Conservation (phyloP, 2,113 vertebrate genomes). For the Oncorhynchus mykiss region DNA sequence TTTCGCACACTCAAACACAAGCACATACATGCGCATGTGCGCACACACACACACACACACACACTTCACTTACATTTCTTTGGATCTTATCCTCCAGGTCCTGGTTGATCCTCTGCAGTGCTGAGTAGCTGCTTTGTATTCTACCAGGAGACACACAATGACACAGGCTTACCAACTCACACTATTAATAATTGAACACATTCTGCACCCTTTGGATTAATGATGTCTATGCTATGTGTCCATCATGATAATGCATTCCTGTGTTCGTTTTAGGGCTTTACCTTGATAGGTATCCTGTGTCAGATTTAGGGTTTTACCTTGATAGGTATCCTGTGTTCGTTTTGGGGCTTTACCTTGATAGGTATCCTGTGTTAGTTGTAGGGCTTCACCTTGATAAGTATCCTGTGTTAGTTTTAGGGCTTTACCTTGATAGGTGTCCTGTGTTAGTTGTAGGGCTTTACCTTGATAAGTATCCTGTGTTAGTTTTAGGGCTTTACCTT, state of each 20-base stretch:
- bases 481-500: too few species aligned
- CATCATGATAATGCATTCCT: not conserved
- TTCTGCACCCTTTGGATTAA: not conserved
- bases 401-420: too few species aligned
- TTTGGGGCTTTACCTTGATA: too few species aligned
- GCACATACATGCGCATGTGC: not conserved
- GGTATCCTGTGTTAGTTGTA: too few species aligned
- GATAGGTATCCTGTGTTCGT: too few species aligned
- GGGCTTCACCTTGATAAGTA: too few species aligned
- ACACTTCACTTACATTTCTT: constrained; percentile 65
- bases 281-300: not conserved
- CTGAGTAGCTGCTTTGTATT: constrained; percentile 96
- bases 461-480: too few species aligned
- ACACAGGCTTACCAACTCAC: constrained; percentile 27
- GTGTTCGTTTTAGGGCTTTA: not conserved
- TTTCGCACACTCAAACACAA: not conserved
- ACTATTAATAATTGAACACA: not conserved
- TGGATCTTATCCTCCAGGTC: constrained; percentile 98
- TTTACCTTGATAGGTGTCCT: too few species aligned
- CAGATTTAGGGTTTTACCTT: too few species aligned
- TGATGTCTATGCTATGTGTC: not conserved
- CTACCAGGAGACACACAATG: constrained; percentile 67
- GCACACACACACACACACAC: not conserved
- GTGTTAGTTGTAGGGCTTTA: too few species aligned
- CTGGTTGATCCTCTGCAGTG: constrained; percentile 94